Conservation (phyloP, 2,113 vertebrate genomes). For the Rattus norvegicus region DNA sequence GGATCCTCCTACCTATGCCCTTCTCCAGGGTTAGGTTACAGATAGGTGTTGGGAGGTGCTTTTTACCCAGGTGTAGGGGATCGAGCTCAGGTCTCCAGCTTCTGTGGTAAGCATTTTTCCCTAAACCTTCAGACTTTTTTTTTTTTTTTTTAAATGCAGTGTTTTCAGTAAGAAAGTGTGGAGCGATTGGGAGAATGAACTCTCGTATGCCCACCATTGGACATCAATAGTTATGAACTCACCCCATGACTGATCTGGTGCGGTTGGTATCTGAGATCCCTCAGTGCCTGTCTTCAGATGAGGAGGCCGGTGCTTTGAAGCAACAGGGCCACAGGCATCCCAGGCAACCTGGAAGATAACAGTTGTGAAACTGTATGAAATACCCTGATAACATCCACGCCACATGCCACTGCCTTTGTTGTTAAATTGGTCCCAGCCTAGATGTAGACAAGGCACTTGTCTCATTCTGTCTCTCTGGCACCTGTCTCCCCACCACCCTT, state of each 20-base stretch:
- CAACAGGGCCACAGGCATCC: not conserved
- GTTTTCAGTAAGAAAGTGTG: not conserved
- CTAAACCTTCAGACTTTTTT: not conserved
- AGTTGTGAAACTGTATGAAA: not conserved
- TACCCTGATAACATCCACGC: too few species aligned
- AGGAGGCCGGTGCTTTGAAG: not conserved
- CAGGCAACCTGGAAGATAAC: not conserved
- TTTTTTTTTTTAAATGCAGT: not conserved
- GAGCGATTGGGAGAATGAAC: not conserved
- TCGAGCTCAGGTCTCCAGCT: not conserved
- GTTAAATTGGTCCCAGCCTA: not conserved
- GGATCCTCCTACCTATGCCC: too few species aligned
- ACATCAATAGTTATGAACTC: not conserved
- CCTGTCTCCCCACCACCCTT: not conserved
- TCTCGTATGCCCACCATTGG: not conserved
- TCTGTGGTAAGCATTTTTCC: not conserved
- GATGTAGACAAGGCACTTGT: not conserved
- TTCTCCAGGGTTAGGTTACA: not conserved
- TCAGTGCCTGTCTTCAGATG: not conserved
- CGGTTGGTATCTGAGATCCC: not conserved
- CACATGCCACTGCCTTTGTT: not conserved
- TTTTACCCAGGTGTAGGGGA: not conserved
- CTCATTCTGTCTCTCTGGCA: not conserved
- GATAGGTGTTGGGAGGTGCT: not conserved
- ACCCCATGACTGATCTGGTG: not conserved